Evolutionary conservation across 2,797 vertebrate genomes (phyloP).

Genomic region (Sylvia borin): DNA sequence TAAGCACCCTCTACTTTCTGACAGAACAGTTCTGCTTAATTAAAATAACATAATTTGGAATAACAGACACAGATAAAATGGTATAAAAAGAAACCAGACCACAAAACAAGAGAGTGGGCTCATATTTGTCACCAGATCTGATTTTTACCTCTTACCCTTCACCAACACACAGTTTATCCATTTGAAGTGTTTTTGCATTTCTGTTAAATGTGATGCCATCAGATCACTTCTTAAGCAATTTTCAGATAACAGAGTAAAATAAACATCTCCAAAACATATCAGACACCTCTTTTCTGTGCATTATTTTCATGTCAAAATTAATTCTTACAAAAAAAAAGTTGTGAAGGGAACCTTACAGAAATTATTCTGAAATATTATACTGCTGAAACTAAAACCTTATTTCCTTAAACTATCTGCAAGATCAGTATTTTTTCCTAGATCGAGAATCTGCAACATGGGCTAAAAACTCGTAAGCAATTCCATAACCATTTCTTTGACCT

Average conservation of each 20-base stretch:
- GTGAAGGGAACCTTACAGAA: neutral
- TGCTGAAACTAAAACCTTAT: neutral
- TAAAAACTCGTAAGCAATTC: neutral
- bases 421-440: neutral
- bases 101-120: neutral
- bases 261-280: neutral
- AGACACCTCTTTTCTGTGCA: neutral
- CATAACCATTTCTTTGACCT: neutral
- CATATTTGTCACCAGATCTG: neutral
- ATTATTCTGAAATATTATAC: neutral
- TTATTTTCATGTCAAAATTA: neutral
- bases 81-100: neutral
- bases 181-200: neutral
- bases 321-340: neutral
- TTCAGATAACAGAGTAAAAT: neutral
- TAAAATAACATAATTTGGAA: neutral
- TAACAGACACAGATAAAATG: neutral
- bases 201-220: neutral
- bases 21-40: neutral
- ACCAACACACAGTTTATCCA: neutral
- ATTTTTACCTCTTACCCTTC: neutral
- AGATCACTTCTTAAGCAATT: neutral
- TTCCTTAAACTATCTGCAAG: neutral
- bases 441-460: neutral
- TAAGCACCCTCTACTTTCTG: neutral